Evolutionary conservation across 1,140 invertebrate species (phyloP).

Genomic region (Atta colombica): DNA sequence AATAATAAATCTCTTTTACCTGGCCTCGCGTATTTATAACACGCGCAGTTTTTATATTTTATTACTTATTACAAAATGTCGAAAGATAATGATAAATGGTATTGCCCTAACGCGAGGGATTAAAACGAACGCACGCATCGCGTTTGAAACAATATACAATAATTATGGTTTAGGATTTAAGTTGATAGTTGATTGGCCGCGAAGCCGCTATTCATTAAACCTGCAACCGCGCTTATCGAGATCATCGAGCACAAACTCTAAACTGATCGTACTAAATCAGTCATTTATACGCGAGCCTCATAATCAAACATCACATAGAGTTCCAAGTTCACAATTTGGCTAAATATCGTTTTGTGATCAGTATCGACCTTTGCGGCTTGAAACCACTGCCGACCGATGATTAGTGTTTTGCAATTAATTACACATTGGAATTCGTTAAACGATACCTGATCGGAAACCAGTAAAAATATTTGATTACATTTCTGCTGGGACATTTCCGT

Average conservation of each 20-base stretch:
- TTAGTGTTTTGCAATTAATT: constrained; percentile 62
- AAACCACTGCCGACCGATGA: constrained; percentile 33
- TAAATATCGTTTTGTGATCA: constrained; percentile 67
- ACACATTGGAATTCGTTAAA: constrained; percentile 54
- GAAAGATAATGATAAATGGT: constrained; percentile 11
- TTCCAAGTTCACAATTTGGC: constrained; percentile 70
- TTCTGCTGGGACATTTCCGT: neutral
- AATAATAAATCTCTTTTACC: neutral
- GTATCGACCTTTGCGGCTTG: constrained; percentile 53
- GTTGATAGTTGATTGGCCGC: constrained; percentile 58
- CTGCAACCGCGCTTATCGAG: constrained; percentile 38
- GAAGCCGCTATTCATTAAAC: constrained; percentile 75
- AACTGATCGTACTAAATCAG: constrained; percentile 51
- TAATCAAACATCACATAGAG: constrained; percentile 71
- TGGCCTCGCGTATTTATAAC: no score
- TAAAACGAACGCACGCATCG: constrained; percentile 41
- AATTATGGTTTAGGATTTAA: constrained; percentile 61
- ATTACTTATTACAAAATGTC: neutral
- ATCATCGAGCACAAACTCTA: constrained; percentile 35
- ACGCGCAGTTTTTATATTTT: neutral
- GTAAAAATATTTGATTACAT: constrained; percentile 45
- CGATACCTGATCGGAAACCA: constrained; percentile 34
- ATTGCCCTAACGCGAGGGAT: neutral
- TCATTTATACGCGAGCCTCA: constrained; percentile 71
- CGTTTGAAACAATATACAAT: constrained; percentile 57